Conservation (phyloP, 2,888 invertebrate genomes). For the Melipona bicolor region DNA sequence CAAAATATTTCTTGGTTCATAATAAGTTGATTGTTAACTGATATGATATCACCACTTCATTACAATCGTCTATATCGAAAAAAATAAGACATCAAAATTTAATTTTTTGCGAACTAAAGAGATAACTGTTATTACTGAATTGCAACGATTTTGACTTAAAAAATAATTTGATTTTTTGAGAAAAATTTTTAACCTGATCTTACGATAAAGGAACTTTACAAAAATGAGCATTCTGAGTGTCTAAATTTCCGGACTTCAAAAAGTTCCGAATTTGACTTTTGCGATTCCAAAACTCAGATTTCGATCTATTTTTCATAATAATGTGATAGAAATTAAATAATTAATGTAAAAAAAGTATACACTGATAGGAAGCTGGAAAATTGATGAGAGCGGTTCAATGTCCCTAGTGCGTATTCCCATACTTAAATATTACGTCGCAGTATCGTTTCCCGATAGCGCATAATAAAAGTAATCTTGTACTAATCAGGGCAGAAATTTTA, state of each 20-base stretch:
- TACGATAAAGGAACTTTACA: not conserved
- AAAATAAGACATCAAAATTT: not conserved
- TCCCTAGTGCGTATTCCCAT: conserved; percentile 10
- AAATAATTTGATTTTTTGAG: not conserved
- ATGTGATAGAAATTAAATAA: not conserved
- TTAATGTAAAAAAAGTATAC: not conserved
- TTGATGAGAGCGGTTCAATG: conserved; percentile 30
- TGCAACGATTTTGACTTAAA: not conserved
- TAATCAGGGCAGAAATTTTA: conserved; percentile 55
- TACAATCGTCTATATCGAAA: not conserved
- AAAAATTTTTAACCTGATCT: not conserved
- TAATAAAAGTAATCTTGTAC: conserved; percentile 19
- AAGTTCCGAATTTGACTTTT: not conserved
- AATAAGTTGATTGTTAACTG: not conserved
- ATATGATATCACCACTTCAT: not conserved
- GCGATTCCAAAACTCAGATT: not conserved
- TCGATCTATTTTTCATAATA: not conserved
- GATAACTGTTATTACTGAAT: too few relatives aligned
- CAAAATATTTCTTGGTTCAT: too few relatives aligned
- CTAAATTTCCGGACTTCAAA: not conserved
- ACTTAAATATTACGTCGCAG: conserved; percentile 26
- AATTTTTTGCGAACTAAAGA: not conserved
- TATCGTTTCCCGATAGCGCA: conserved; percentile 43
- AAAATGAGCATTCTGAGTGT: not conserved
- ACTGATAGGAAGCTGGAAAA: not conserved